Base-by-base conservation (phyloP, 1,140 invertebrate species). In the Solenopsis fugax region DNA sequence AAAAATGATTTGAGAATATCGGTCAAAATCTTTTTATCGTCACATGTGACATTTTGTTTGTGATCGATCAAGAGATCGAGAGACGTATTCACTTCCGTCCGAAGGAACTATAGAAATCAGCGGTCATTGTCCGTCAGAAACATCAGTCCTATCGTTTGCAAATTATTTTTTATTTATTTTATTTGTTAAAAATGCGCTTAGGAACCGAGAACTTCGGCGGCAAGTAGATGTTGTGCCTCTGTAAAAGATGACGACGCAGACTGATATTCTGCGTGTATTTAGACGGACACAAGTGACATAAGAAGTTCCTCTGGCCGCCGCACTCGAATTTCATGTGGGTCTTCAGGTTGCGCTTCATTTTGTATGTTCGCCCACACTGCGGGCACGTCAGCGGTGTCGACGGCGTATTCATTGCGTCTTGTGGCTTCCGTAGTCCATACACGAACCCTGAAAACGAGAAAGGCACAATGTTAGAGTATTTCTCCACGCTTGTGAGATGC, bases 361-460 rank as follows among this genome's bases (percentile, higher is more conserved):
- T 96, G 90, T 96, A 96, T 10, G 92, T 89, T 89, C 94, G 94
- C 6, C 94, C 95, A 87, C 96, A 96, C 52, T 95, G 93, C 4
- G 94, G 94, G 87, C 96, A 96, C 21, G 13, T 50, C 4, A 76
- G 10, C 0, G 60, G 29, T 60, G 58, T 3, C 45, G 58, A 1
- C 18, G 65, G 24, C 0, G 58, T 6, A 12, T 18, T 4, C n/a
- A 34, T 37, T 64, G 21, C 0, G 24, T 37, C 37, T 21, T 58
- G 16, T 24, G 41, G 48, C 69, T 29, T 75, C 65, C 9, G 65
- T 7, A 29, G 12, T 9, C 34, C 45, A 18, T 60, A n/a, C 7
- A 50, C 29, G 77, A 24, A 29, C 21, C 85, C 89, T 90, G 78
- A 24, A 90, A 90, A 90, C 64, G 82, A 90, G 52, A 69, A 58